A percentile compares a stretch with the other conserved stretches of the same genome.
Conservation (phyloP, 2,888 invertebrate genomes). For the Zaprionus obscuricornis region DNA sequence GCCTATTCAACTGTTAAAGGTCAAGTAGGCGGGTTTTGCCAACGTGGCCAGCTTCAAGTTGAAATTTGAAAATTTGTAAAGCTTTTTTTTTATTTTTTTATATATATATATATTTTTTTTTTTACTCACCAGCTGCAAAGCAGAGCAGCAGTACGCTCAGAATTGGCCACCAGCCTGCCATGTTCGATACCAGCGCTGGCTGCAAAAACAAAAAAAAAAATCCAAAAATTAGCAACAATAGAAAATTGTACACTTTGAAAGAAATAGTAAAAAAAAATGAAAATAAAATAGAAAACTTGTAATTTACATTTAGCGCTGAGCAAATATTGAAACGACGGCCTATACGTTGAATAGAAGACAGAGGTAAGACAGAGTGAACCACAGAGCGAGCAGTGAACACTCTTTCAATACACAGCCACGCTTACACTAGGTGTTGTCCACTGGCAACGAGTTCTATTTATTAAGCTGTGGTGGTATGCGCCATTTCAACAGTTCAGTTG, state of each 20-base stretch:
- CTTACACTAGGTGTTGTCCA: slow-evolving; percentile 84
- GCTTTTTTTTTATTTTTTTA: slow-evolving; percentile 10
- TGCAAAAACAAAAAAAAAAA: slow-evolving; percentile 59
- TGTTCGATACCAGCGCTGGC: slow-evolving; percentile 68
- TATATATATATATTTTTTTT: background rate
- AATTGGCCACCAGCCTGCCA: slow-evolving; percentile 82
- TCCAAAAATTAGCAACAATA: slow-evolving; percentile 46
- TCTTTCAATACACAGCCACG: slow-evolving; percentile 83
- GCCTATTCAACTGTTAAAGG: slow-evolving; percentile 57
- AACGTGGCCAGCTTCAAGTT: slow-evolving; percentile 47
- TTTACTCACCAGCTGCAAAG: slow-evolving; percentile 81
- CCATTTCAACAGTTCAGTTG: slow-evolving; percentile 62
- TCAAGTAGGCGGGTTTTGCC: slow-evolving; percentile 49
- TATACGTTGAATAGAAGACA: slow-evolving; percentile 35
- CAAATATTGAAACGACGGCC: slow-evolving; percentile 64
- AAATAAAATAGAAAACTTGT: slow-evolving; percentile 14
- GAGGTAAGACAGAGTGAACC: slow-evolving; percentile 40
- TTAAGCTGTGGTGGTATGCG: slow-evolving; percentile 81
- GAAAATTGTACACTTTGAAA: slow-evolving; percentile 36
- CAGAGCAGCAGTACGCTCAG: slow-evolving; percentile 81
- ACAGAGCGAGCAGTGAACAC: slow-evolving; percentile 68
- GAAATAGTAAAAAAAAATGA: slow-evolving; percentile 14
- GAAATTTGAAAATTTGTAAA: background rate
- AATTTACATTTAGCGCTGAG: slow-evolving; percentile 55
- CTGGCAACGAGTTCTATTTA: slow-evolving; percentile 84